Evolutionary conservation across 2,797 vertebrate genomes (phyloP).

Genomic region (Limnodromus scolopaceus): DNA sequence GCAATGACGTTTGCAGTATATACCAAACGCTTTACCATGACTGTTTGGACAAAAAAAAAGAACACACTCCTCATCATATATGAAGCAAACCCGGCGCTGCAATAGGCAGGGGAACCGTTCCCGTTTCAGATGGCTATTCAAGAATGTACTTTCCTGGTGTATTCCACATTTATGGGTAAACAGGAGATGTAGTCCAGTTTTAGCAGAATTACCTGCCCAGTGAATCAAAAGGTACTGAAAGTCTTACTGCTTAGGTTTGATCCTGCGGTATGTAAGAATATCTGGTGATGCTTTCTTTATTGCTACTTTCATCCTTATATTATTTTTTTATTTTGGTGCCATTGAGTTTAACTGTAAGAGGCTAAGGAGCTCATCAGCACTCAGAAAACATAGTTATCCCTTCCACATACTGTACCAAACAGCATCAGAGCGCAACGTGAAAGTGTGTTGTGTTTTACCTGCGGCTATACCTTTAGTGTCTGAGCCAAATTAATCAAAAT

Average conservation of each 20-base stretch:
- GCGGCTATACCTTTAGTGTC: neutral
- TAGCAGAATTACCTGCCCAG: conserved; percentile 41
- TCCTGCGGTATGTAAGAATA: neutral
- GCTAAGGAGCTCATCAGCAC: neutral
- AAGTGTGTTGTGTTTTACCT: conserved; percentile 25
- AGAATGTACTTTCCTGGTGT: neutral
- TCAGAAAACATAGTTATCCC: neutral
- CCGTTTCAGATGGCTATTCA: neutral
- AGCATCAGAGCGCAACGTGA: neutral
- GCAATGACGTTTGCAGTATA: conserved; percentile 48
- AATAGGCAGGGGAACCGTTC: neutral
- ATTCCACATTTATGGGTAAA: conserved; percentile 9
- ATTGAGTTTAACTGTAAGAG: neutral
- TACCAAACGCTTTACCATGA: conserved; percentile 62
- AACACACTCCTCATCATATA: neutral
- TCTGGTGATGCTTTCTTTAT: neutral
- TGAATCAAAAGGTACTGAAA: conserved; percentile 55
- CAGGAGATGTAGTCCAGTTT: neutral
- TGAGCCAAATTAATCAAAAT: conserved; percentile 54
- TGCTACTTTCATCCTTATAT: neutral
- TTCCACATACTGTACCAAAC: neutral
- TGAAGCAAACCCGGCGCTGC: neutral
- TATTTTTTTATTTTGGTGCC: neutral
- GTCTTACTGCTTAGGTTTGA: neutral
- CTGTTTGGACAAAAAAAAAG: conserved; percentile 47